Evolutionary conservation across 2,797 vertebrate species (phyloP).

Genomic region (Sylvia borin): DNA sequence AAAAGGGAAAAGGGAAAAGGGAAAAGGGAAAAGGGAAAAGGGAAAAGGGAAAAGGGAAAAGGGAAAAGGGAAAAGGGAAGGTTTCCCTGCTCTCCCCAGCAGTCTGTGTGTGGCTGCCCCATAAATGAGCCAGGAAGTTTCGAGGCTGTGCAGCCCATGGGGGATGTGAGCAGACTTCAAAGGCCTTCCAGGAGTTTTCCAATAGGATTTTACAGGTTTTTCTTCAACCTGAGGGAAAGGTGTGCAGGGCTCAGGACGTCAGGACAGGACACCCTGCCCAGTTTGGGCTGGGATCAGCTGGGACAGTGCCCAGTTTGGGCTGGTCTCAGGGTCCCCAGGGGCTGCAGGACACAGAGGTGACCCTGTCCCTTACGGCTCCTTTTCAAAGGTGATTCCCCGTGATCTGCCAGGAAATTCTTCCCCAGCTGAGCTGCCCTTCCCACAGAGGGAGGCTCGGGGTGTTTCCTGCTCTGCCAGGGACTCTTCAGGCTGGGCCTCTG

Average conservation of each 20-base stretch:
- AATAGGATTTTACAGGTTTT: background rate
- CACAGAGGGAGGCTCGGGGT: fast-evolving
- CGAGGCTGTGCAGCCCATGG: background rate
- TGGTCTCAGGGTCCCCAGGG: background rate
- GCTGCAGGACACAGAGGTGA: background rate
- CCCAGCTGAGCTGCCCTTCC: background rate
- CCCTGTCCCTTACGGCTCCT: background rate
- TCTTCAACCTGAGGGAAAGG: background rate
- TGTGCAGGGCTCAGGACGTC: too few relatives aligned
- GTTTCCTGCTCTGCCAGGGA: background rate
- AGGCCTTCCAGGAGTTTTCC: background rate
- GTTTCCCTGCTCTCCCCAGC: background rate
- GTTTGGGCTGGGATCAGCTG: background rate
- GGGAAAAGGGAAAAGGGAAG: background rate
- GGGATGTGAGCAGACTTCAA: background rate
- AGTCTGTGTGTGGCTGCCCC: background rate
- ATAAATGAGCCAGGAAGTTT: background rate
- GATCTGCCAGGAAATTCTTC: background rate
- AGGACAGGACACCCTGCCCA: background rate
- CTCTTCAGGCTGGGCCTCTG: background rate
- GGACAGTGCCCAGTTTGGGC: too few relatives aligned
- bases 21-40: too few relatives aligned
- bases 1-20: too few relatives aligned
- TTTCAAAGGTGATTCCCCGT: fast-evolving
- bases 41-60: too few relatives aligned